phyloP scores from a whole-genome alignment of 2,797 vertebrate species.

The Pygocentrus nattereri region DNA sequence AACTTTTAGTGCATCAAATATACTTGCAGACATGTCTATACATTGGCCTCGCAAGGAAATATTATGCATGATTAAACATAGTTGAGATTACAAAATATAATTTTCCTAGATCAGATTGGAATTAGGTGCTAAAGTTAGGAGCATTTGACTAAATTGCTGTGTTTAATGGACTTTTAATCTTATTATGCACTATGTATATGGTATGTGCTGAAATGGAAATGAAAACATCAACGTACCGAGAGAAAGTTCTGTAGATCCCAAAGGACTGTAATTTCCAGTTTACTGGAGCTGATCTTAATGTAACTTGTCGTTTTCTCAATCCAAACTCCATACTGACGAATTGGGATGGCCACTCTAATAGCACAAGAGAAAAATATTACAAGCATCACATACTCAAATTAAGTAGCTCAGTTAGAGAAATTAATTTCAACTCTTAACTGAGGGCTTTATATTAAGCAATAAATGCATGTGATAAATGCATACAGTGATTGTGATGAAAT shows the following conservation, averaged over 20 bases:
- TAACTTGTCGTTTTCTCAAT: slow-evolving; percentile 75
- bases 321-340: slow-evolving; percentile 73
- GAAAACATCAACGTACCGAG: slow-evolving; percentile 72
- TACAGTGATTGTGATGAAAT: no score
- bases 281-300: slow-evolving; percentile 77
- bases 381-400: not conserved
- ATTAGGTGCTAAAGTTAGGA: no score
- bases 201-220: not conserved
- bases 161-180: no score
- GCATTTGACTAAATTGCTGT: no score
- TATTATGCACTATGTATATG: no score
- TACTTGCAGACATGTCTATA: no score
- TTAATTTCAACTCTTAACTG: no score
- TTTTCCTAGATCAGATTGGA: no score
- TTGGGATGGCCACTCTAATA: slow-evolving; percentile 78
- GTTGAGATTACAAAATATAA: not conserved
- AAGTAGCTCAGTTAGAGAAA: no score
- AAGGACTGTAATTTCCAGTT: slow-evolving; percentile 78
- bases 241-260: slow-evolving; percentile 86
- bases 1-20: not conserved
- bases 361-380: slow-evolving; percentile 12
- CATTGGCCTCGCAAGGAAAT: not conserved
- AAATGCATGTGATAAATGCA: no score
- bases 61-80: not conserved
- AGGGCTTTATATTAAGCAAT: no score